Conservation (phyloP, 92 coral and sea anemone species). For the Epizoanthus ramosus region DNA sequence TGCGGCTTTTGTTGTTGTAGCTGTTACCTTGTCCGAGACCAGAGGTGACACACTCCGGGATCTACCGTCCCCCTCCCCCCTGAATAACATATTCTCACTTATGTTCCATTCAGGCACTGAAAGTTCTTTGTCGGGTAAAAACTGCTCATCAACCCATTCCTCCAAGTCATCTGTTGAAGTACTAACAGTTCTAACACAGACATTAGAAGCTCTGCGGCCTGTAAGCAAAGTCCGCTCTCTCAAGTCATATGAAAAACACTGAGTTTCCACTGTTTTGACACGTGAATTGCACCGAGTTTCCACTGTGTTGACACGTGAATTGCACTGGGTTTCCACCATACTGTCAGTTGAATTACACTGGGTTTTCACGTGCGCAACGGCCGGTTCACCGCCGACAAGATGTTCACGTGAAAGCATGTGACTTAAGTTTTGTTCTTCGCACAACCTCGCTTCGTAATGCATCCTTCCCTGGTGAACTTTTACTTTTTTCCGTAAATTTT, state of each 20-base stretch:
- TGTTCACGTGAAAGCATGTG: slow-evolving; percentile 35
- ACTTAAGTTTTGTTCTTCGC: slow-evolving; percentile 42
- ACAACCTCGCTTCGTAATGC: slow-evolving; percentile 60
- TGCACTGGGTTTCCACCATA: neutral
- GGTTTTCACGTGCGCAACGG: slow-evolving; percentile 7
- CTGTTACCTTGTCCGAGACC: slow-evolving; percentile 21
- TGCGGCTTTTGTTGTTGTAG: neutral
- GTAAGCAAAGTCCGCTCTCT: neutral
- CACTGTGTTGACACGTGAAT: neutral
- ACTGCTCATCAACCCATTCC: slow-evolving; percentile 32
- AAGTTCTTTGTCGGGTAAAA: slow-evolving; percentile 32
- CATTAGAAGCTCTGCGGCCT: slow-evolving; percentile 20
- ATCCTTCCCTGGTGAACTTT: slow-evolving; percentile 56
- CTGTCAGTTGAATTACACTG: neutral
- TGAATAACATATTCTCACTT: slow-evolving; percentile 60
- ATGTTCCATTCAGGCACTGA: slow-evolving; percentile 60
- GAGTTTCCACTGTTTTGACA: slow-evolving; percentile 11
- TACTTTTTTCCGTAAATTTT: slow-evolving; percentile 67
- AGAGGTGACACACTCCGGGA: slow-evolving; percentile 68
- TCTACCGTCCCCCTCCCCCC: slow-evolving; percentile 70
- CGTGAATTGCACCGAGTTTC: slow-evolving; percentile 16
- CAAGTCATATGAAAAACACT: slow-evolving; percentile 14
- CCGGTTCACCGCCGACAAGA: slow-evolving; percentile 34
- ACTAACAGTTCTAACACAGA: slow-evolving; percentile 53
- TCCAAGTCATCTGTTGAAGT: slow-evolving; percentile 71